A percentile compares a stretch with the other conserved stretches of the same genome.
phyloP scores from a whole-genome alignment of 2,797 vertebrate species.

The Hydrolagus colliei region DNA sequence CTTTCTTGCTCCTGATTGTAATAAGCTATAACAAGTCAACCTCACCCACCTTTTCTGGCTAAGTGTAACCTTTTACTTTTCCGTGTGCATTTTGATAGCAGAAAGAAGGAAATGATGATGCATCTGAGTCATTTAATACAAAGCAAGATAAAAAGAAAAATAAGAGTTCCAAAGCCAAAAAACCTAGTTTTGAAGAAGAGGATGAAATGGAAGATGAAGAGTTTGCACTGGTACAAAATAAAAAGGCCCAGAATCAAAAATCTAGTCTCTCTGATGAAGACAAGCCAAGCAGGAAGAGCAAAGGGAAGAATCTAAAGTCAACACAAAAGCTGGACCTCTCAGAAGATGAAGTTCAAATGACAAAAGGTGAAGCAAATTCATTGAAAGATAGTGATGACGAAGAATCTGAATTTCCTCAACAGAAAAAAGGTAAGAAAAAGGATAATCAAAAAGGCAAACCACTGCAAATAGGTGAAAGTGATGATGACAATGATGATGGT shows the following conservation, averaged over 20 bases:
- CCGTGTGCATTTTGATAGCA: conserved; percentile 43
- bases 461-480: conserved; percentile 48
- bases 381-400: conserved; percentile 61
- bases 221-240: conserved; percentile 49
- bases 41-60: not conserved
- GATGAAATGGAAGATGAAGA: conserved; percentile 68
- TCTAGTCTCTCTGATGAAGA: conserved; percentile 61
- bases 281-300: conserved; percentile 53
- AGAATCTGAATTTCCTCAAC: conserved; percentile 60
- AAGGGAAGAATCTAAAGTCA: conserved; percentile 60
- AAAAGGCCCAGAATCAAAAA: conserved; percentile 53
- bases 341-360: conserved; percentile 55
- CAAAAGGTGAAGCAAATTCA: conserved; percentile 51
- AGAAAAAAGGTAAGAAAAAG: conserved; percentile 64
- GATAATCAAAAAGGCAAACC: conserved; percentile 55
- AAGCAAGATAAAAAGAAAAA: conserved; percentile 80
- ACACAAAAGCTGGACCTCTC: conserved; percentile 52
- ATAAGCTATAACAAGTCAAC: not conserved
- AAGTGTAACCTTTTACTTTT: not conserved
- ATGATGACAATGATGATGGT: conserved; percentile 59
- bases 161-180: conserved; percentile 75
- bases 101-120: conserved; percentile 65
- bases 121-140: conserved; percentile 47
- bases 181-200: conserved; percentile 65
- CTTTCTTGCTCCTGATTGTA: not conserved